Percentiles rank a stretch among this genome's conserved stretches.
These are phyloP conservation scores for Harpalus rufipes DNA, from an alignment of 2,888 invertebrate genomes.

Conservation along the genomic window DNA sequence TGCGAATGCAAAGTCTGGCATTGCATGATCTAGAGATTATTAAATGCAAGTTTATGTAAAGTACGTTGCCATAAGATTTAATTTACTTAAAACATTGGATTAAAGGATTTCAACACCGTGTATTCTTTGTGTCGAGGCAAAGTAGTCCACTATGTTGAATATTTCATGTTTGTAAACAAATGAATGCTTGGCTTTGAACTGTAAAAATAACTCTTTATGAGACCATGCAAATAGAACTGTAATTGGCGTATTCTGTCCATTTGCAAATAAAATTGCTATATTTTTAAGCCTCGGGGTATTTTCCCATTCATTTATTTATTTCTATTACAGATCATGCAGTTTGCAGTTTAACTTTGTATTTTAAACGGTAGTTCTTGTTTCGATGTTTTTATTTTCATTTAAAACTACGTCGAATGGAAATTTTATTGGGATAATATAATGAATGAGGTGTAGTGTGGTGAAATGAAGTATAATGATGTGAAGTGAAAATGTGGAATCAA, in stretches of 20 bases:
- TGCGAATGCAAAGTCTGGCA: conserved; percentile 49
- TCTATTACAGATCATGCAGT: not conserved
- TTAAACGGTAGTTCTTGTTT: too few relatives aligned
- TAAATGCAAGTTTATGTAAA: conserved; percentile 57
- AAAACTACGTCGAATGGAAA: too few relatives aligned
- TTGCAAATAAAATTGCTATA: conserved; percentile 5
- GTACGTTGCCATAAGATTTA: conserved; percentile 39
- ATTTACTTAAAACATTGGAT: conserved; percentile 57
- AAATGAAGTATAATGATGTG: too few relatives aligned
- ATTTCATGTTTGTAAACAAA: conserved; percentile 55
- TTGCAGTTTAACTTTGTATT: too few relatives aligned
- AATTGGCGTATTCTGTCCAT: conserved; percentile 12
- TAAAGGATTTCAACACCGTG: conserved; percentile 45
- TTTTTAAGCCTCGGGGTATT: not conserved
- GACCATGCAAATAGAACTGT: conserved; percentile 6
- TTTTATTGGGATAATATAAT: too few relatives aligned
- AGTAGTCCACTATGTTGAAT: conserved; percentile 21
- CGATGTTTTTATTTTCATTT: too few relatives aligned
- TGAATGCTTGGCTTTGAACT: conserved; percentile 11
- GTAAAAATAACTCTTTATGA: conserved; percentile 29
- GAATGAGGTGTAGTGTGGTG: too few relatives aligned
- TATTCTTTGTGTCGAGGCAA: conserved; percentile 27
- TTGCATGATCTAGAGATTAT: conserved; percentile 29
- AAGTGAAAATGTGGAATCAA: too few relatives aligned
- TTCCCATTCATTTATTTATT: conserved; percentile 1